Base-by-base conservation (phyloP, 2,888 invertebrate genomes). In the Pharmacophagus antenor region DNA sequence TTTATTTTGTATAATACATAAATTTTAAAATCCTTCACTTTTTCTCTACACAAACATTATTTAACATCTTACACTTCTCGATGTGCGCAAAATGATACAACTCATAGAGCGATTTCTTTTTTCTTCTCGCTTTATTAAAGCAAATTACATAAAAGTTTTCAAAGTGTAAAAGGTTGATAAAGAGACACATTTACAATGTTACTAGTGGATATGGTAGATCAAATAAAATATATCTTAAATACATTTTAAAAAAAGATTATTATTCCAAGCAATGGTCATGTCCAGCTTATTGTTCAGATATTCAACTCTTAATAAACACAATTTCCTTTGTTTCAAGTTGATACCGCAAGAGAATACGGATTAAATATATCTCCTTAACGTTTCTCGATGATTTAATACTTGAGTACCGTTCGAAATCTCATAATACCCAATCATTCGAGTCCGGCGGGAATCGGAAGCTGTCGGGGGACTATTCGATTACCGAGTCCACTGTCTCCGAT, bases 391-490 rank as follows among this genome's bases (percentile, higher is more conserved):
- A 87, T 88, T 86, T 85, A 88, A 83, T 84, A 76, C 71, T 58
- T 53, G 55, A 56, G 68, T 61, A 71, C 72, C 70, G 70, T 65
- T 73, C 67, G 71, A 80, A 87, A 88, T 88, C 87, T 85, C 77
- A 79, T 86, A 88, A 88, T 84, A 86, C 85, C 86, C 88, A 86
- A 87, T 88, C 83, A 84, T 85, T 79, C 80, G 72, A 63, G 70
- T 70, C 80, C 77, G 64, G 52, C 53, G 79, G 81, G 79, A 77
- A 54, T 61, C 70, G 70, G 72, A 64, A 66, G 65, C 63, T 63
- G 69, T 62, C 67, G 63, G 66, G n/a, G 66, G 56, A 68, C 69
- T 70, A 77, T 73, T 70, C 71, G 72, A 80, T 75, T 79, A 71
- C 64, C 42, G 48, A 58, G 56, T 62, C 61, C 49, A 56, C 53